phyloP scores from a whole-genome alignment of 1,140 invertebrate species.

The Thalassaphorura encarpata region DNA sequence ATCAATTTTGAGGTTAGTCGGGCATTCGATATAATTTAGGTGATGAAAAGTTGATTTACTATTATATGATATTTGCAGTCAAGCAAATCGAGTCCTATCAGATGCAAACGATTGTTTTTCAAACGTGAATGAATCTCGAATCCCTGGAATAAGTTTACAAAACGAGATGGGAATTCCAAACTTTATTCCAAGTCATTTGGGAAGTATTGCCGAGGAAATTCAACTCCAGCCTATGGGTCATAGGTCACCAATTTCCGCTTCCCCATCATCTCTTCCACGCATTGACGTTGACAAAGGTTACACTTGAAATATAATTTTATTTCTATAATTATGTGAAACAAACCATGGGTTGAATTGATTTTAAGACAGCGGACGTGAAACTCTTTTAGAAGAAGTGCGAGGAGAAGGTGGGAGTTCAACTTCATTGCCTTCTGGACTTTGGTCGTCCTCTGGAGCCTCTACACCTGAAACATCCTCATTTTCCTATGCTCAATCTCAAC shows the following conservation, averaged over 20 bases:
- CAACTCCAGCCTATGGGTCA: too few relatives aligned
- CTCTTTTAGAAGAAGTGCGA: slow-evolving; percentile 21
- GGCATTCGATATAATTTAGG: too few relatives aligned
- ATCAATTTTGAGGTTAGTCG: slow-evolving; percentile 20
- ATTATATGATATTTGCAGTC: slow-evolving; percentile 37
- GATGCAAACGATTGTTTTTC: slow-evolving; percentile 50
- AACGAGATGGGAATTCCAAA: not conserved
- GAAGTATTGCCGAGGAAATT: too few relatives aligned
- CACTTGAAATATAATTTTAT: too few relatives aligned
- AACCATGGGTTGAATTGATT: too few relatives aligned
- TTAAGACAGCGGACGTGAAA: slow-evolving; percentile 24
- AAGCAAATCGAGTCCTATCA: slow-evolving; percentile 49
- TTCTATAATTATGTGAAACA: too few relatives aligned
- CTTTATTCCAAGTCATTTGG: not conserved
- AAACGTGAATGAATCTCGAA: not conserved
- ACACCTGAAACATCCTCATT: not conserved
- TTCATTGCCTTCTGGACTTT: slow-evolving; percentile 21
- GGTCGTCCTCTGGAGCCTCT: slow-evolving; percentile 8
- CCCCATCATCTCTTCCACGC: too few relatives aligned
- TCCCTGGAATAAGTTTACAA: not conserved
- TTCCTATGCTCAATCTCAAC: not conserved
- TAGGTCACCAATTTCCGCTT: too few relatives aligned
- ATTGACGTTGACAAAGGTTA: too few relatives aligned
- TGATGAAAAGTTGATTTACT: not conserved
- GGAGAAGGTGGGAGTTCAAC: slow-evolving; percentile 16